phyloP scores from a whole-genome alignment of 2,797 vertebrate genomes.

The Petrocephalus schoutedeni region DNA sequence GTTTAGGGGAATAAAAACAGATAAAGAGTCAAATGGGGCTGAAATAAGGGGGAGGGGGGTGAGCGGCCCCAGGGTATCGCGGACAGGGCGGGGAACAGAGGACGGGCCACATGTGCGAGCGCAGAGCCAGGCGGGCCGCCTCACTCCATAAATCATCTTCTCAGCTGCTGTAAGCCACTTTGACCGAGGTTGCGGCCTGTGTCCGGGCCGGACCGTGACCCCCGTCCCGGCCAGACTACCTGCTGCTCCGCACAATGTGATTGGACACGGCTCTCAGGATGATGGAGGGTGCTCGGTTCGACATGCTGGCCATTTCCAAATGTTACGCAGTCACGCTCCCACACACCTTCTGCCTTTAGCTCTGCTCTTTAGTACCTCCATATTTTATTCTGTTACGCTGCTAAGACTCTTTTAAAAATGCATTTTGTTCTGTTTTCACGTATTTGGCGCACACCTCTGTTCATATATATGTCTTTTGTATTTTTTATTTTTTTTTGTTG shows the following conservation, averaged over 20 bases:
- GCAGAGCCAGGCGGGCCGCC: conserved; percentile 42
- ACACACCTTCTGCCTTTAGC: background rate
- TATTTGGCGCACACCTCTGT: background rate
- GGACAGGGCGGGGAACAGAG: background rate
- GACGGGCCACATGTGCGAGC: background rate
- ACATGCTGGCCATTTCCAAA: conserved; percentile 66
- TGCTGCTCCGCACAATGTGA: conserved; percentile 88
- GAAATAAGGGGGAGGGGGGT: background rate
- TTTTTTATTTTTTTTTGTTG: background rate
- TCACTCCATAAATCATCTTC: conserved; percentile 66
- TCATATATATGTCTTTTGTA: background rate
- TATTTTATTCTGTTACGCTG: background rate
- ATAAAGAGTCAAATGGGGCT: background rate
- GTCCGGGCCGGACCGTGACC: conserved; percentile 76
- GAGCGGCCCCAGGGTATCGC: background rate
- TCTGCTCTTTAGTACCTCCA: background rate
- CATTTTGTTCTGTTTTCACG: background rate
- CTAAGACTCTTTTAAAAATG: background rate
- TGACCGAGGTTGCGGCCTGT: conserved; percentile 57
- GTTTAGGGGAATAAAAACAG: background rate
- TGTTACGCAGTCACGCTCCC: background rate
- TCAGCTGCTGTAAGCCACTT: conserved; percentile 48
- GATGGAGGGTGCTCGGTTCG: conserved; percentile 76
- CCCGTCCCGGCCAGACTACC: conserved; percentile 75
- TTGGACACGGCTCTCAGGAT: conserved; percentile 82